Conservation (phyloP, 2,113 vertebrate genomes). For the Narcine bancroftii region DNA sequence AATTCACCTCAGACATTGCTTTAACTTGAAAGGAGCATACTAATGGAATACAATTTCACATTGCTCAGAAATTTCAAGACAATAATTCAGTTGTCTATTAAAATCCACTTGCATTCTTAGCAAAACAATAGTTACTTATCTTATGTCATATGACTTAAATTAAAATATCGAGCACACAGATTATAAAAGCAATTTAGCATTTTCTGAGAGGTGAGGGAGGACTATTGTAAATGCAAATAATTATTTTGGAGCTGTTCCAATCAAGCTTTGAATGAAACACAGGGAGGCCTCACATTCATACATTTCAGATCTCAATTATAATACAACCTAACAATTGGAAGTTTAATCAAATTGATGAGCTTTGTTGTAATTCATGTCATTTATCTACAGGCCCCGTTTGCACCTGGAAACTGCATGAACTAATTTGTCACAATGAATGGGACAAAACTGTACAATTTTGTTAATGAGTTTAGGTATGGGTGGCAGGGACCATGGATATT, state of each 20-base stretch:
- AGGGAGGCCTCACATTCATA: neutral
- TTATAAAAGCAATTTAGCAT: constrained; percentile 16
- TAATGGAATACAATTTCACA: constrained; percentile 6
- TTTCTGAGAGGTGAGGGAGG: neutral
- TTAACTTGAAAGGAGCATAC: constrained; percentile 14
- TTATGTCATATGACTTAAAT: constrained; percentile 23
- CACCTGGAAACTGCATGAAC: neutral
- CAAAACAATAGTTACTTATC: constrained; percentile 13
- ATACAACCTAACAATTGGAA: constrained; percentile 17
- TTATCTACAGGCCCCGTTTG: neutral
- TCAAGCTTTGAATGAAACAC: neutral
- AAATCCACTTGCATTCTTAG: constrained; percentile 19
- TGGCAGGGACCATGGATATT: neutral
- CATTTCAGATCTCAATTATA: neutral
- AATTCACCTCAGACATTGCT: constrained; percentile 7
- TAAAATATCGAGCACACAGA: constrained; percentile 26
- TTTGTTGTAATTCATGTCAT: neutral
- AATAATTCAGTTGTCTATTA: constrained; percentile 30
- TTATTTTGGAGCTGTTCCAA: constrained; percentile 6
- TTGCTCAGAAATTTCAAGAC: neutral
- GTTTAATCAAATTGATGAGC: constrained; percentile 10
- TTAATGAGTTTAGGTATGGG: no score
- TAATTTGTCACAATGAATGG: neutral
- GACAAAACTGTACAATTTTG: no score
- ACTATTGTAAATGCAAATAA: neutral